Conservation (phyloP, 2,113 vertebrate species). For the Austrofundulus limnaeus region DNA sequence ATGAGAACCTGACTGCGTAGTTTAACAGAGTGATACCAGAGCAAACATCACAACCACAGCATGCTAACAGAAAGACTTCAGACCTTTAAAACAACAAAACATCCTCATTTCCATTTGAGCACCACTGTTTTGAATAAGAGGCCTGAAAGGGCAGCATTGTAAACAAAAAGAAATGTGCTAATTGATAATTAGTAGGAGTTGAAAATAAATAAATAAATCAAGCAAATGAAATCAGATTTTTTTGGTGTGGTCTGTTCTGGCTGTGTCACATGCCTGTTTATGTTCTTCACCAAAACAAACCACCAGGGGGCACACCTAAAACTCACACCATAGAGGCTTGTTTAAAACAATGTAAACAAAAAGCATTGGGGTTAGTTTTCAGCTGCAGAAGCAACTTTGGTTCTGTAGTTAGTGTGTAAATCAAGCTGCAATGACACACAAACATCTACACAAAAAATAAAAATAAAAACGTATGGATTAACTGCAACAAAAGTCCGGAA, state of each 20-base stretch:
- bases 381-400: no score
- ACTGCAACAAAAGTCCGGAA: neutral
- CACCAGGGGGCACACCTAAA: neutral
- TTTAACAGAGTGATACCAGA: constrained; percentile 28
- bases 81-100: neutral
- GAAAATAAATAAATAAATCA: neutral
- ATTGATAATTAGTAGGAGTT: neutral
- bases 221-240: neutral
- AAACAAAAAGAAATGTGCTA: neutral
- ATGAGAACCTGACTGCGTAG: constrained; percentile 37
- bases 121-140: neutral
- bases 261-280: neutral
- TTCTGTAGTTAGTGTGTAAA: neutral
- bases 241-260: neutral
- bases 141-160: neutral
- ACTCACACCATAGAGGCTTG: neutral
- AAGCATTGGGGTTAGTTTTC: neutral
- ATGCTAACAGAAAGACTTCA: constrained; percentile 27
- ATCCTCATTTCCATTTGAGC: neutral
- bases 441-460: no score
- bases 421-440: neutral
- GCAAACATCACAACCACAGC: constrained; percentile 22
- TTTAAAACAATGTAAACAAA: neutral
- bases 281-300: neutral
- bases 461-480: neutral